Conservation (phyloP, 2,888 invertebrate genomes). For the Acronicta aceris region DNA sequence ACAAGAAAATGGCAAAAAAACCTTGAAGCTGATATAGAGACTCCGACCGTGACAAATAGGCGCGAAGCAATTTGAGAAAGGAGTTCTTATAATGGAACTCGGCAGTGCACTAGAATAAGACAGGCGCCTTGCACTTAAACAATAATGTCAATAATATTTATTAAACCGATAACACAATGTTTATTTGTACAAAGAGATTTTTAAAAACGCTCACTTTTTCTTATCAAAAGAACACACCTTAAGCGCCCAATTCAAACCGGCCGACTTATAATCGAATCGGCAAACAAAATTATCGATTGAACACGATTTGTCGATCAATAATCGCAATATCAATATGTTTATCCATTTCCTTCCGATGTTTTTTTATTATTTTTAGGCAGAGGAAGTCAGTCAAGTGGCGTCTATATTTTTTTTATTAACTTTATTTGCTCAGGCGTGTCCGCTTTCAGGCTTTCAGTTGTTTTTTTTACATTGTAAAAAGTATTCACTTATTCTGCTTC, state of each 20-base stretch:
- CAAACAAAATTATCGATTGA: slow-evolving; percentile 7
- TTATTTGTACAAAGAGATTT: slow-evolving; percentile 6
- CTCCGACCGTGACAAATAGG: no score
- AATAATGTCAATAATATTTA: not conserved
- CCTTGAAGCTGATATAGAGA: no score
- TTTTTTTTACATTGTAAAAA: slow-evolving; percentile 20
- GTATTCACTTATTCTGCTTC: slow-evolving; percentile 3
- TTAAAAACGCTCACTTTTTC: not conserved
- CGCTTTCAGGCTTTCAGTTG: slow-evolving; percentile 11
- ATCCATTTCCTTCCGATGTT: slow-evolving; percentile 50
- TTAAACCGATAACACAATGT: slow-evolving; percentile 1
- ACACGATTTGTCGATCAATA: not conserved
- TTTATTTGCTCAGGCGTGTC: slow-evolving; percentile 19
- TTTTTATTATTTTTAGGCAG: slow-evolving; percentile 23
- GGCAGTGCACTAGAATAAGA: not conserved
- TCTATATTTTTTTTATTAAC: slow-evolving; percentile 24
- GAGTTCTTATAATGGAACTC: no score
- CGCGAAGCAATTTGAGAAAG: no score
- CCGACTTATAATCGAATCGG: slow-evolving; percentile 31
- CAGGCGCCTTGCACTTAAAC: not conserved
- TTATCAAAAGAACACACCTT: slow-evolving; percentile 44
- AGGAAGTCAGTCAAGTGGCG: slow-evolving; percentile 16
- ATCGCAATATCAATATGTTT: slow-evolving; percentile 31
- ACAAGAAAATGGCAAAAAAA: no score
- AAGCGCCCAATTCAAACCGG: slow-evolving; percentile 10